Conservation (phyloP, 2,797 vertebrate species). For the Setipinna tenuifilis region DNA sequence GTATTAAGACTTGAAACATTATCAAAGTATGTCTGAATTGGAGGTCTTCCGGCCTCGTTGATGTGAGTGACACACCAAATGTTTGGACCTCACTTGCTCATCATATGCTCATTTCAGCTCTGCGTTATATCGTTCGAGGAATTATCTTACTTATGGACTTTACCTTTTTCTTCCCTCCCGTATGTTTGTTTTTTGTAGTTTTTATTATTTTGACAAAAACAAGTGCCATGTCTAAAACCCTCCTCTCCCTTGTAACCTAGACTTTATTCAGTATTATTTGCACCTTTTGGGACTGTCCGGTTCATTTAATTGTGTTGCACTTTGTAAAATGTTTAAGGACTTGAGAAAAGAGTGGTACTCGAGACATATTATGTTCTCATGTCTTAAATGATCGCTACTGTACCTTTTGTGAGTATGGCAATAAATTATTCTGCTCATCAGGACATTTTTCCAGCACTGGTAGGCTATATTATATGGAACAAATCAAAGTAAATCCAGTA, state of each 20-base stretch:
- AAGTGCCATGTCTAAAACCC: slow-evolving; percentile 60
- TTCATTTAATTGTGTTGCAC: slow-evolving; percentile 66
- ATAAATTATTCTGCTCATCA: slow-evolving; percentile 59
- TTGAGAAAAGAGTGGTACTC: slow-evolving; percentile 62
- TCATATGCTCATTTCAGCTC: too few species aligned
- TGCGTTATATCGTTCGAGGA: too few species aligned
- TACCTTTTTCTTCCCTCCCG: not conserved
- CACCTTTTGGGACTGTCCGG: slow-evolving; percentile 61
- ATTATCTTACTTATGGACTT: not conserved
- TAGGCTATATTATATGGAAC: slow-evolving; percentile 61
- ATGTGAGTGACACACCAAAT: not conserved
- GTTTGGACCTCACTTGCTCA: not conserved
- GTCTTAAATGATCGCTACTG: slow-evolving; percentile 44
- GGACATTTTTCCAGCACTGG: slow-evolving; percentile 61
- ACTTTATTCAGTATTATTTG: slow-evolving; percentile 52
- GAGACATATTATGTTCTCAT: slow-evolving; percentile 50
- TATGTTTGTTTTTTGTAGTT: not conserved
- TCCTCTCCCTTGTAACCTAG: slow-evolving; percentile 13
- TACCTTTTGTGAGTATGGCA: slow-evolving; percentile 62
- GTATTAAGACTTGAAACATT: slow-evolving; percentile 8
- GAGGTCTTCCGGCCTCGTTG: not conserved
- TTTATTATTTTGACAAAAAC: slow-evolving; percentile 36
- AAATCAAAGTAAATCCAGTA: slow-evolving; percentile 48
- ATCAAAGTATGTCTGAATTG: not conserved
- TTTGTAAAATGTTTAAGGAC: slow-evolving; percentile 63